These are phyloP conservation scores for Drosophila bunnanda DNA, from an alignment of 2,888 invertebrate genomes.

Conservation along the genomic window DNA sequence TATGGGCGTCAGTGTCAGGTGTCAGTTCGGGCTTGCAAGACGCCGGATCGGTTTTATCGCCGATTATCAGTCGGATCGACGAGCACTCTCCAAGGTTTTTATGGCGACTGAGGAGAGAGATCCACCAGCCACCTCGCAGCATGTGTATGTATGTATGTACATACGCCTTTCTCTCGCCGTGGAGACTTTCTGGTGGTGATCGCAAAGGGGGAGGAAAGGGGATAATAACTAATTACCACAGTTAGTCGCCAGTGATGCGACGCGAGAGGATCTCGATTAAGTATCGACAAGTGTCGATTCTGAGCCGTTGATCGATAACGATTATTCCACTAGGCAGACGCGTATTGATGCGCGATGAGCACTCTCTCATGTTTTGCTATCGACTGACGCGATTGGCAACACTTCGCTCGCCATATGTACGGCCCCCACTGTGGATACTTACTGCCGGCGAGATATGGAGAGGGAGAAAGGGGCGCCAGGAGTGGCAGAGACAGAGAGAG, in stretches of 20 bases:
- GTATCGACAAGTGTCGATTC: constrained; percentile 85
- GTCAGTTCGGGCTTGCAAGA: constrained; percentile 84
- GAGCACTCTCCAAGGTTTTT: constrained; percentile 10
- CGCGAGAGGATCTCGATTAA: constrained; percentile 84
- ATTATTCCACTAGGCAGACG: constrained; percentile 83
- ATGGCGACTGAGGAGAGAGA: constrained; percentile 4
- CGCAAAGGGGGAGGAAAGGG: neutral
- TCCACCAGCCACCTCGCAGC: neutral
- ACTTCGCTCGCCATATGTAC: constrained; percentile 22
- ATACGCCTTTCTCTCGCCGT: neutral
- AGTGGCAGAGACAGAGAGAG: constrained; percentile 7
- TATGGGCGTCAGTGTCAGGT: constrained; percentile 82
- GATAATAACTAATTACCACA: constrained; percentile 12
- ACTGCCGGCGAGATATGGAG: constrained; percentile 31
- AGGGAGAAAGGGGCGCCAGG: constrained; percentile 13
- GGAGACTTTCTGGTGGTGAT: constrained; percentile 12
- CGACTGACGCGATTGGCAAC: constrained; percentile 74
- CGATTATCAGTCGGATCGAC: constrained; percentile 10
- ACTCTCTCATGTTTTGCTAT: constrained; percentile 83
- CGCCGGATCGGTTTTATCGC: constrained; percentile 82
- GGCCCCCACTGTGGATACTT: constrained; percentile 36
- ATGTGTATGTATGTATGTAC: too few species aligned
- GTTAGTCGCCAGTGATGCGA: constrained; percentile 84
- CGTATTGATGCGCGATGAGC: constrained; percentile 81
- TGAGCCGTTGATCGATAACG: constrained; percentile 84